phyloP scores from a whole-genome alignment of 2,113 vertebrate genomes.

The Ochotona princeps region DNA sequence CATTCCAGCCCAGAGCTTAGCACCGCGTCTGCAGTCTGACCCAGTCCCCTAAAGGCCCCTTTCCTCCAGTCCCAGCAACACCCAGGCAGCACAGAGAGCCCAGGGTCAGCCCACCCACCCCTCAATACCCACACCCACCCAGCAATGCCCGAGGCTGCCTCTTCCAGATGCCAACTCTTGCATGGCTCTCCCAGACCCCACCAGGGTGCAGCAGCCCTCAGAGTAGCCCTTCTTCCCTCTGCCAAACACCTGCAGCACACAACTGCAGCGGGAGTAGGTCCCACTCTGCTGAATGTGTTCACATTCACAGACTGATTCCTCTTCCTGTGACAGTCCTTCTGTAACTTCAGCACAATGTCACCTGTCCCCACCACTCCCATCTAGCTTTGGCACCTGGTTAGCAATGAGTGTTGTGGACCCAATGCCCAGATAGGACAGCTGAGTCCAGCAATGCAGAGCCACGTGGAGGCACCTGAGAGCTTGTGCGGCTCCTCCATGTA shows the following conservation, averaged over 20 bases:
- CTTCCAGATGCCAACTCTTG: background rate
- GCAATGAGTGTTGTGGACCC: background rate
- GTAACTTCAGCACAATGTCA: background rate
- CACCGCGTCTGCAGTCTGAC: background rate
- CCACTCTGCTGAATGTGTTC: background rate
- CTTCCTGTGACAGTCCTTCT: too few species aligned
- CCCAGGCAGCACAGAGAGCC: background rate
- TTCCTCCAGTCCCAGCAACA: background rate
- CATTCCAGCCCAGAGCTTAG: background rate
- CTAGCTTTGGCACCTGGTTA: background rate
- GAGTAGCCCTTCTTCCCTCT: background rate
- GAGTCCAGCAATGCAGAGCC: background rate
- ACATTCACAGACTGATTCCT: background rate
- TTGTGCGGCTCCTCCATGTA: fast-evolving
- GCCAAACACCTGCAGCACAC: background rate
- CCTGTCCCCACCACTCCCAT: background rate
- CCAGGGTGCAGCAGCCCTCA: background rate
- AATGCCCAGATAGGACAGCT: background rate
- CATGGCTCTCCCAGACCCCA: background rate
- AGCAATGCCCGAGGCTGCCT: background rate
- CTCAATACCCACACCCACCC: background rate
- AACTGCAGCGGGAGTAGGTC: fast-evolving
- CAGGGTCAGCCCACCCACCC: fast-evolving
- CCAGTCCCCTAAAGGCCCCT: background rate
- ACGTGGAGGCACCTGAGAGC: fast-evolving